These are phyloP conservation scores for Xiphophorus couchianus DNA, from an alignment of 2,113 vertebrate species.

Conservation along the genomic window DNA sequence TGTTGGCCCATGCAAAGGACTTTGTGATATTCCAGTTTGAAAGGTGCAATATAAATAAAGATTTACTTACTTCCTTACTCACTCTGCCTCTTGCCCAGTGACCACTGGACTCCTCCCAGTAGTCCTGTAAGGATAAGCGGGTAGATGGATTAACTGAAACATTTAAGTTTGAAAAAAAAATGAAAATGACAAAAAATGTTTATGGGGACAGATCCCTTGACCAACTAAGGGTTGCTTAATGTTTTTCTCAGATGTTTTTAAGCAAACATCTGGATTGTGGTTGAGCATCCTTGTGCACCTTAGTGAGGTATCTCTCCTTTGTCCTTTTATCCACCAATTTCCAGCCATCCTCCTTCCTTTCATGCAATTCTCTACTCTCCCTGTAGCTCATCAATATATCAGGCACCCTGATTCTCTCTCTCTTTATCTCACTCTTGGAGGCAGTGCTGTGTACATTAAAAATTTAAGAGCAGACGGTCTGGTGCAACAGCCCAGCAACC, in stretches of 20 bases:
- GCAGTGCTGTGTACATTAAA: slow-evolving; percentile 73
- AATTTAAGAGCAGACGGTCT: slow-evolving; percentile 75
- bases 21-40: too few relatives aligned
- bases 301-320: slow-evolving; percentile 29
- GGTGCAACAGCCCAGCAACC: slow-evolving; percentile 65
- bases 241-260: background rate
- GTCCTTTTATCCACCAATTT: slow-evolving; percentile 23
- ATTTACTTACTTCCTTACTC: too few relatives aligned
- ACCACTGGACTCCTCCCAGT: too few relatives aligned
- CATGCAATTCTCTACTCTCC: slow-evolving; percentile 28
- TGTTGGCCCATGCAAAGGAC: too few relatives aligned
- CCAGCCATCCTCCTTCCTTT: slow-evolving; percentile 23
- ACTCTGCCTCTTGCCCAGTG: too few relatives aligned
- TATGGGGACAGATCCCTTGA: background rate
- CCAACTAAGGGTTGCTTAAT: background rate
- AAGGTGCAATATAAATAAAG: too few relatives aligned
- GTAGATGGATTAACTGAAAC: too few relatives aligned
- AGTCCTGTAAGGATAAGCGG: too few relatives aligned
- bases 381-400: slow-evolving; percentile 71
- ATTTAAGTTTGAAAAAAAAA: too few relatives aligned
- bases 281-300: slow-evolving; percentile 15
- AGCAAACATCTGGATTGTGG: slow-evolving; percentile 12
- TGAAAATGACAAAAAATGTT: background rate
- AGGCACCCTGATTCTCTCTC: slow-evolving; percentile 58
- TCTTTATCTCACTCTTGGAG: slow-evolving; percentile 68